phyloP scores from a whole-genome alignment of 2,113 vertebrate genomes.

The Sigmodon hispidus region DNA sequence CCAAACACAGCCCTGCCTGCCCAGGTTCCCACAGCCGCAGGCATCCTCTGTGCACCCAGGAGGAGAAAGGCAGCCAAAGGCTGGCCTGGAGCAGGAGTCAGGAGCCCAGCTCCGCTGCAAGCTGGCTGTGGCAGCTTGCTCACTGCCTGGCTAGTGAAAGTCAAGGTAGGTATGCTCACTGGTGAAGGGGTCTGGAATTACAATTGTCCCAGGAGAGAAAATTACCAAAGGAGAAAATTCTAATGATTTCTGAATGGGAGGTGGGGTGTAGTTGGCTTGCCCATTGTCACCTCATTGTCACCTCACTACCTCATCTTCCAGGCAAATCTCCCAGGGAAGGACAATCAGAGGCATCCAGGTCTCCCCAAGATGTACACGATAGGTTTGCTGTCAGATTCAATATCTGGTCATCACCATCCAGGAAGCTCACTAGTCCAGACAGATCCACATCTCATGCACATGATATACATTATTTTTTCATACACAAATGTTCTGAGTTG shows the following conservation, averaged over 20 bases:
- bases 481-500: not conserved
- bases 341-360: not conserved
- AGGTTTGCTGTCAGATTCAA: not conserved
- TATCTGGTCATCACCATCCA: not conserved
- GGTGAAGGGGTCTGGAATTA: not conserved
- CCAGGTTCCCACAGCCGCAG: not conserved
- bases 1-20: not conserved
- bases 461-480: not conserved
- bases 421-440: not conserved
- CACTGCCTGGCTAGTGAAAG: accelerated
- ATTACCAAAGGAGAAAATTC: not conserved
- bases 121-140: not conserved
- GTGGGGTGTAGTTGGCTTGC: not conserved
- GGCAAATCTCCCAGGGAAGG: not conserved
- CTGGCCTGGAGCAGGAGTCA: not conserved
- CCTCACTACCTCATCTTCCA: not conserved
- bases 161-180: not conserved
- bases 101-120: not conserved
- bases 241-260: not conserved
- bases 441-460: not conserved
- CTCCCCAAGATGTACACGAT: not conserved
- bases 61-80: accelerated
- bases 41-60: not conserved
- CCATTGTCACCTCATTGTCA: not conserved
- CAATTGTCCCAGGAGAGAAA: not conserved